Evolutionary conservation across 1,140 invertebrate genomes (phyloP).

Genomic region (Zaprionus gabonicus): DNA sequence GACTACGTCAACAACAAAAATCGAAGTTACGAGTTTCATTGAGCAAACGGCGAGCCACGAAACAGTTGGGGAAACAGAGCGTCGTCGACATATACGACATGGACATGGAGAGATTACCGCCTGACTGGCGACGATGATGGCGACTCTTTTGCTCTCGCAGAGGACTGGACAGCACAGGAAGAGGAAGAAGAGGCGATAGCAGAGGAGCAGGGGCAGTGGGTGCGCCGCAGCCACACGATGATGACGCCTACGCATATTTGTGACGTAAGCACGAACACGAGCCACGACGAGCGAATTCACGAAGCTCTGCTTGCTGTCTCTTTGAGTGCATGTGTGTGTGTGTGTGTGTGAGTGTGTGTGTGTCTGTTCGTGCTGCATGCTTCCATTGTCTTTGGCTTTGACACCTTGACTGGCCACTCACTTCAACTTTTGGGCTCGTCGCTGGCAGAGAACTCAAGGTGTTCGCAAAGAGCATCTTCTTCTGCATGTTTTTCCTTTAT

Average conservation of each 20-base stretch:
- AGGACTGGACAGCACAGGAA: constrained; percentile 26
- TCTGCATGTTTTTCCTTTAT: not conserved
- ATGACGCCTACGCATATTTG: constrained; percentile 84
- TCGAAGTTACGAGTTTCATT: constrained; percentile 78
- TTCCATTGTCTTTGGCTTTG: constrained; percentile 65
- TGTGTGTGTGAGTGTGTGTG: not conserved
- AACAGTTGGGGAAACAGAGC: constrained; percentile 55
- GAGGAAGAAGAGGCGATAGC: constrained; percentile 4
- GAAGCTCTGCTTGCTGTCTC: not conserved
- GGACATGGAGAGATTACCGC: constrained; percentile 70
- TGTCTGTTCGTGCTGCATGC: constrained; percentile 45
- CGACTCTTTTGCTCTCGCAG: constrained; percentile 47
- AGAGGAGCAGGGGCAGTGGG: constrained; percentile 60
- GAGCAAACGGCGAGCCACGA: constrained; percentile 59
- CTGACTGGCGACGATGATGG: constrained; percentile 62
- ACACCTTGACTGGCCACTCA: constrained; percentile 64
- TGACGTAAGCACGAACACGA: constrained; percentile 77
- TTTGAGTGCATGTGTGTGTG: constrained; percentile 16
- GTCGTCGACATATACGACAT: constrained; percentile 32
- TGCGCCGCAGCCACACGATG: constrained; percentile 76
- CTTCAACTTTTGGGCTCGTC: constrained; percentile 70
- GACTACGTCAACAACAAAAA: constrained; percentile 64
- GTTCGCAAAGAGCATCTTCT: constrained; percentile 4
- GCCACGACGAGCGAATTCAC: constrained; percentile 25
- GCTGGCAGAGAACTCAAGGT: constrained; percentile 43